A percentile compares a stretch with the other conserved stretches of the same genome.
These are phyloP conservation scores for Triplophysa yarkandensis DNA, from an alignment of 2,797 vertebrate genomes.

Conservation along the genomic window DNA sequence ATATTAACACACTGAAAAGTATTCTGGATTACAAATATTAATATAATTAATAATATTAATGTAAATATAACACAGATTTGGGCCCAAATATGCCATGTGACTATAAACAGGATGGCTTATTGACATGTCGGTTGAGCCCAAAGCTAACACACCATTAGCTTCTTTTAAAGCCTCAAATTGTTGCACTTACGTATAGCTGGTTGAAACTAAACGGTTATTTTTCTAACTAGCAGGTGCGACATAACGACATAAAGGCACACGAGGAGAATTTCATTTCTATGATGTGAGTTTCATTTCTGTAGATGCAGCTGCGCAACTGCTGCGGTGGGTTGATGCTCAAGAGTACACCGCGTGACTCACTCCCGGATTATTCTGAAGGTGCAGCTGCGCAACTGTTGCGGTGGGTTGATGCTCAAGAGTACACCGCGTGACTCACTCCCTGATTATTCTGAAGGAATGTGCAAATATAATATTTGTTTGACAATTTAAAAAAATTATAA, in stretches of 20 bases:
- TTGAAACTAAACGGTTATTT: not conserved
- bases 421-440: not conserved
- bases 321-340: not conserved
- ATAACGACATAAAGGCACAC: not conserved
- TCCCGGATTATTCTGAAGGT: not conserved
- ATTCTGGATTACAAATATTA: too few relatives aligned
- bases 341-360: not conserved
- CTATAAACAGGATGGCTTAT: not conserved
- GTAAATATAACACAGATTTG: too few relatives aligned
- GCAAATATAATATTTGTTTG: too few relatives aligned
- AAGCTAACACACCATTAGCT: not conserved
- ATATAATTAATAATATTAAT: too few relatives aligned
- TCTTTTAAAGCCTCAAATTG: not conserved
- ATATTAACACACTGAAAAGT: not conserved
- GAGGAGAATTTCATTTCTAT: not conserved
- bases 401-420: not conserved
- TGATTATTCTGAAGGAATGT: too few relatives aligned
- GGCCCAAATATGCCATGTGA: too few relatives aligned
- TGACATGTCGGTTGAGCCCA: not conserved
- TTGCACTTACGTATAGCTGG: conserved; percentile 13
- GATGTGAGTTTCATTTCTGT: not conserved
- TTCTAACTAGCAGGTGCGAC: not conserved
- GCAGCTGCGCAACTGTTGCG: not conserved
- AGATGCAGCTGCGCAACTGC: not conserved
- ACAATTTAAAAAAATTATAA: too few relatives aligned